Conservation (phyloP, 92 coral and sea anemone genomes). For the Plumapathes pennacea region DNA sequence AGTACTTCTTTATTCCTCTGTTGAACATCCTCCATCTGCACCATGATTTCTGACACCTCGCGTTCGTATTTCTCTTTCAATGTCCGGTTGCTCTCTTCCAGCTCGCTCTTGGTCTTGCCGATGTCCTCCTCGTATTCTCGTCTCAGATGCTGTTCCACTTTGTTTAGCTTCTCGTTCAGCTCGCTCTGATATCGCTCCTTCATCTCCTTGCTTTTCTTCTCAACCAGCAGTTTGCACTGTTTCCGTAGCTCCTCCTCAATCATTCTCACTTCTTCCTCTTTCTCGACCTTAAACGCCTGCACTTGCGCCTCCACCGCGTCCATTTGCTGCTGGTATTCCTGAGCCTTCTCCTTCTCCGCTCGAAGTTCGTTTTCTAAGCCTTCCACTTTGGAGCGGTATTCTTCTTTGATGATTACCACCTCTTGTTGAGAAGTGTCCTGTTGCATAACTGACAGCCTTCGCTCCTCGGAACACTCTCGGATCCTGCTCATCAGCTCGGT, state of each 20-base stretch:
- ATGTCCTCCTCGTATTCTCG: slow-evolving; percentile 83
- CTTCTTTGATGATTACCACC: slow-evolving; percentile 84
- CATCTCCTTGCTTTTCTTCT: slow-evolving; percentile 82
- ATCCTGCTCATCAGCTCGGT: slow-evolving; percentile 75
- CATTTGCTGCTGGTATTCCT: slow-evolving; percentile 65
- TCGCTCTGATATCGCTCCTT: slow-evolving; percentile 91
- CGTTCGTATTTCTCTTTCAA: slow-evolving; percentile 89
- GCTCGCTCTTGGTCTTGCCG: slow-evolving; percentile 74
- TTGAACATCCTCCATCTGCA: slow-evolving; percentile 89
- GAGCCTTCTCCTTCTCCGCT: slow-evolving; percentile 69
- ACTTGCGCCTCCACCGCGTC: slow-evolving; percentile 83
- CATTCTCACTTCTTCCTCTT: slow-evolving; percentile 73
- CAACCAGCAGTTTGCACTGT: slow-evolving; percentile 76
- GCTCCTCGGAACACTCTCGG: slow-evolving; percentile 81
- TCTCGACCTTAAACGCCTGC: slow-evolving; percentile 78
- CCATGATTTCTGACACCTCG: slow-evolving; percentile 82
- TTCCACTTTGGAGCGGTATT: slow-evolving; percentile 69
- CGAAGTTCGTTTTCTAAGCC: slow-evolving; percentile 78
- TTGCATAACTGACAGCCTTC: slow-evolving; percentile 78
- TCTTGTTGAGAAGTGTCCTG: slow-evolving; percentile 84
- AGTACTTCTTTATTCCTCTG: slow-evolving; percentile 84
- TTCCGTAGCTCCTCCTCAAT: slow-evolving; percentile 80
- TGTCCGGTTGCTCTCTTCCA: slow-evolving; percentile 83
- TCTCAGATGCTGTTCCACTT: slow-evolving; percentile 76
- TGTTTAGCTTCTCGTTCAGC: slow-evolving; percentile 83